phyloP scores from a whole-genome alignment of 2,888 invertebrate genomes.

The Trilocha varians region DNA sequence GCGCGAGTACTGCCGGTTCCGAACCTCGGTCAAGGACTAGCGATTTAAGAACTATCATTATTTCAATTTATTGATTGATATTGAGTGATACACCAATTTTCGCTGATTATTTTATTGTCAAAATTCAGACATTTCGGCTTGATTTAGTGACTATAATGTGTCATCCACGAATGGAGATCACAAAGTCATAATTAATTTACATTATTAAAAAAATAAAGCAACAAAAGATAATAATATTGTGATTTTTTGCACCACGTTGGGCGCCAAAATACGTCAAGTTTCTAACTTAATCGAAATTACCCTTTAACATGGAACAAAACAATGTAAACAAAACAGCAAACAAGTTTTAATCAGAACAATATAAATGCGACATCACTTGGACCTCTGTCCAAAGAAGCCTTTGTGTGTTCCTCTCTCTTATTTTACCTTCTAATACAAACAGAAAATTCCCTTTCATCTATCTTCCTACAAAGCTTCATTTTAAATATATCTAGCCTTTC shows the following conservation, averaged over 20 bases:
- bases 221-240: no score
- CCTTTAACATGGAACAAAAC: neutral
- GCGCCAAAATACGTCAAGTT: neutral
- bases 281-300: no score
- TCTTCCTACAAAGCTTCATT: conserved; percentile 34
- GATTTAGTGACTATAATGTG: no score
- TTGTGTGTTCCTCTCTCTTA: conserved; percentile 23
- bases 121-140: no score
- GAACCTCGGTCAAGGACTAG: conserved; percentile 17
- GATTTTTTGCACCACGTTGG: conserved; percentile 1
- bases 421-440: conserved; percentile 35
- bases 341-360: neutral
- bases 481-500: conserved; percentile 22
- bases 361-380: conserved; percentile 1
- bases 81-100: no score
- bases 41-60: no score
- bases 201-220: no score
- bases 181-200: no score
- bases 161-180: no score
- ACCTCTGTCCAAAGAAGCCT: conserved; percentile 14
- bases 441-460: conserved; percentile 35
- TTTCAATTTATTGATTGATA: no score
- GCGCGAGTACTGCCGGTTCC: conserved; percentile 6
- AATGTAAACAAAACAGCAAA: neutral
- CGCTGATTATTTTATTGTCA: no score